Evolutionary conservation across 64 coral and sea anemone genomes (phyloP).

Genomic region (Stylophora pistillata): DNA sequence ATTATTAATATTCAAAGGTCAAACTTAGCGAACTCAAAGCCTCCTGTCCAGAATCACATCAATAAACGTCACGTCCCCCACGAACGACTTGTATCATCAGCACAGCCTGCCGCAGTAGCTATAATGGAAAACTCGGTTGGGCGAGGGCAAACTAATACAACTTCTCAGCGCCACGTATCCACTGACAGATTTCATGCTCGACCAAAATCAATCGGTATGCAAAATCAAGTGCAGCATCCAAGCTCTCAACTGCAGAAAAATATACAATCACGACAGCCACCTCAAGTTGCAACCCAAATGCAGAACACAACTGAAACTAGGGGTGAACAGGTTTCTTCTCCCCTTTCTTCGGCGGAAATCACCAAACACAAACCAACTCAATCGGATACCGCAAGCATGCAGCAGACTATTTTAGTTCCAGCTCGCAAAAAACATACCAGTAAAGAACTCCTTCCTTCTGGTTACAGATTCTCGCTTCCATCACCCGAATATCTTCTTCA

Average conservation of each 20-base stretch:
- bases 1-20: not conserved
- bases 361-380: not conserved
- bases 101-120: not conserved
- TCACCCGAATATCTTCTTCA: slow-evolving; percentile 38
- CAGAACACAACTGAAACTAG: not conserved
- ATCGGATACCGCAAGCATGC: not conserved
- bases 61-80: not conserved
- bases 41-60: not conserved
- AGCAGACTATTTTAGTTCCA: not conserved
- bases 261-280: not conserved
- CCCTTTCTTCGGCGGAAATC: not conserved
- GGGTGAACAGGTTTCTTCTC: not conserved
- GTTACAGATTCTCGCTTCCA: slow-evolving; percentile 28
- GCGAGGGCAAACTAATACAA: not conserved
- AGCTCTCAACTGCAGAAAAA: not conserved
- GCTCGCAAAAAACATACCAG: slow-evolving; percentile 5
- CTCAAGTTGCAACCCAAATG: not conserved
- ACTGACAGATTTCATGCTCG: not conserved
- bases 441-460: slow-evolving; percentile 10
- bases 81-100: not conserved
- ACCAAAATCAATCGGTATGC: not conserved
- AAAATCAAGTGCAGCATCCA: not conserved
- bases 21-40: not conserved
- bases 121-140: not conserved
- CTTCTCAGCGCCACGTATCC: not conserved